Evolutionary conservation across 2,888 invertebrate genomes (phyloP).

Genomic region (Tetragonula carbonaria): DNA sequence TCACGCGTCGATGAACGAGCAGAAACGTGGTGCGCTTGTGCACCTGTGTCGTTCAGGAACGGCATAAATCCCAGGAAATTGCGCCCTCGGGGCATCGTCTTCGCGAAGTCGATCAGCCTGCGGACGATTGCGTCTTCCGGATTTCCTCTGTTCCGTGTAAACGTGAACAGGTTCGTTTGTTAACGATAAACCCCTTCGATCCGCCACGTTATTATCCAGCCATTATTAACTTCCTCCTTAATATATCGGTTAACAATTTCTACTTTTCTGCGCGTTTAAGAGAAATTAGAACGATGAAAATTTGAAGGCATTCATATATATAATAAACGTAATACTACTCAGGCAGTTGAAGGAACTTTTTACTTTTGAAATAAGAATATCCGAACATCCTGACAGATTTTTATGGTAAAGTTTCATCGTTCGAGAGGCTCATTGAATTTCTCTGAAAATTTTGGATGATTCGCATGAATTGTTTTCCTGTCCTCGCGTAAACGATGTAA

Average conservation of each 20-base stretch:
- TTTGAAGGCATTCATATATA: too few relatives aligned
- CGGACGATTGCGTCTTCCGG: conserved; percentile 64
- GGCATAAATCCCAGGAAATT: conserved; percentile 69
- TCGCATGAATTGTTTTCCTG: too few relatives aligned
- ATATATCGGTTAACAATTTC: not conserved
- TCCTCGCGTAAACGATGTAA: too few relatives aligned
- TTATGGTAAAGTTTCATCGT: too few relatives aligned
- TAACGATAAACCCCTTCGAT: not conserved
- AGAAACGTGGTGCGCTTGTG: conserved; percentile 43
- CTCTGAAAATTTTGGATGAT: too few relatives aligned
- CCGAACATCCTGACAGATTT: too few relatives aligned
- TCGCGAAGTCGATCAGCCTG: conserved; percentile 69
- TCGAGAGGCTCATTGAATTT: too few relatives aligned
- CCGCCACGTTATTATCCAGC: not conserved
- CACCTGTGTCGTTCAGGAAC: conserved; percentile 63
- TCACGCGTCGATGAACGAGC: conserved; percentile 55
- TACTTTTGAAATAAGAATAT: too few relatives aligned
- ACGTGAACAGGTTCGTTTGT: conserved; percentile 48
- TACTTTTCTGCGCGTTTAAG: too few relatives aligned
- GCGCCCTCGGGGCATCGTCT: conserved; percentile 70
- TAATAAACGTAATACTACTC: too few relatives aligned
- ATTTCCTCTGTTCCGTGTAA: conserved; percentile 61
- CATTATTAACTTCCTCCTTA: conserved; percentile 13
- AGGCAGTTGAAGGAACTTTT: too few relatives aligned
- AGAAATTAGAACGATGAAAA: too few relatives aligned